Conservation (phyloP, 2,888 invertebrate genomes). For the Phytoseiulus persimilis region DNA sequence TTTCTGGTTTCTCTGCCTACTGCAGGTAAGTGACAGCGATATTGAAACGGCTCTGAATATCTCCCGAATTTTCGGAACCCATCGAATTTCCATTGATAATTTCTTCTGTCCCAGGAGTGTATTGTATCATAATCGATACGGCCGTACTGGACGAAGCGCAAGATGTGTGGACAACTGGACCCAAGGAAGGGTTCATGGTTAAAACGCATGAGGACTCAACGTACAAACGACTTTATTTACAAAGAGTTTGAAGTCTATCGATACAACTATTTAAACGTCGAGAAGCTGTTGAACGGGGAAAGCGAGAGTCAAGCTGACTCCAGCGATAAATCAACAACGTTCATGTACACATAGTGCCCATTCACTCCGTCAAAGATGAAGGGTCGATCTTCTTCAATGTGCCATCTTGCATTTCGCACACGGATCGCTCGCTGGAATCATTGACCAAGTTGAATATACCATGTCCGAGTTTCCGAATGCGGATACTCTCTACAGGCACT, state of each 20-base stretch:
- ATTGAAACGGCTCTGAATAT: too few species aligned
- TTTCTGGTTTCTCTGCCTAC: constrained; percentile 66
- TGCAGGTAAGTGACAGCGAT: constrained; percentile 47
- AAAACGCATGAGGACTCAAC: constrained; percentile 37
- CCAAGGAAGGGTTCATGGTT: constrained; percentile 50
- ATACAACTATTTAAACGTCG: not conserved
- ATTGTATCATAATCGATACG: constrained; percentile 42
- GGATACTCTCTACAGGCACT: not conserved
- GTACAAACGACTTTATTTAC: constrained; percentile 20
- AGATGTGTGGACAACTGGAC: constrained; percentile 81
- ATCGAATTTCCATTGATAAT: not conserved
- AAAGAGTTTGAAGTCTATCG: not conserved
- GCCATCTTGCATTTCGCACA: not conserved
- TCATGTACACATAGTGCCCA: not conserved
- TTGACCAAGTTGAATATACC: not conserved
- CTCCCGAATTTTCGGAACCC: too few species aligned
- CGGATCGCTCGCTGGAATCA: not conserved
- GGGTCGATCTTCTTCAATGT: not conserved
- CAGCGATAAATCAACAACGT: not conserved
- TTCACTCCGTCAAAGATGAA: not conserved
- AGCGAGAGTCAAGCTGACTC: not conserved
- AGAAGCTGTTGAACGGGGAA: not conserved
- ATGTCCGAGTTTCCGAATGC: not conserved
- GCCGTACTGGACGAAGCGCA: constrained; percentile 68
- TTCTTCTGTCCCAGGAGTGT: not conserved